phyloP scores from a whole-genome alignment of 2,888 invertebrate species.

The Hetaerina titia region DNA sequence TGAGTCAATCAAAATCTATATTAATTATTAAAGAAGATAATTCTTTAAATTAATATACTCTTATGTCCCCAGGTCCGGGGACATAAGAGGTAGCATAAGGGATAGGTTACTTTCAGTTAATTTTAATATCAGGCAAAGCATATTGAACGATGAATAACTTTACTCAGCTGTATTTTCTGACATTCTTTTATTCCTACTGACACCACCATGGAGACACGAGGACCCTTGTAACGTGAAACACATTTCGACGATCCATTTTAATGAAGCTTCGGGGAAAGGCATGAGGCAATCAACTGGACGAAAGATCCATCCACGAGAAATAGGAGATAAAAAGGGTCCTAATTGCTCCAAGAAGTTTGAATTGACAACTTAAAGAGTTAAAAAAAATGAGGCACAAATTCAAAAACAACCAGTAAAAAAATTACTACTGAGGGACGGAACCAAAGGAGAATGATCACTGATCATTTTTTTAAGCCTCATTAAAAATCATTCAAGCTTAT shows the following conservation, averaged over 20 bases:
- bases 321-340: not conserved
- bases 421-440: not conserved
- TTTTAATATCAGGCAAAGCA: too few species aligned
- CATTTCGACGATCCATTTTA: not conserved
- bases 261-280: not conserved
- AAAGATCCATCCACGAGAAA: too few species aligned
- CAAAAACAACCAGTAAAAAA: not conserved
- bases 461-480: slow-evolving; percentile 9
- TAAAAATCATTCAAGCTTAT: not conserved
- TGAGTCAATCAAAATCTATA: too few species aligned
- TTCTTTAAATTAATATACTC: too few species aligned
- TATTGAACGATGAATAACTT: too few species aligned
- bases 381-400: not conserved
- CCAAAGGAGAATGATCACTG: not conserved
- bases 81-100: too few species aligned
- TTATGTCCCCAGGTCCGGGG: too few species aligned
- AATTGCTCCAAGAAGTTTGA: not conserved
- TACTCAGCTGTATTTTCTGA: too few species aligned
- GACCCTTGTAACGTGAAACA: not conserved
- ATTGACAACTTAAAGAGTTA: not conserved
- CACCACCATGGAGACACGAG: not conserved
- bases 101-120: too few species aligned
- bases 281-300: not conserved
- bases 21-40: too few species aligned
- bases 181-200: too few species aligned